These are phyloP conservation scores for Natator depressus DNA, from an alignment of 2,113 vertebrate genomes.

Conservation along the genomic window DNA sequence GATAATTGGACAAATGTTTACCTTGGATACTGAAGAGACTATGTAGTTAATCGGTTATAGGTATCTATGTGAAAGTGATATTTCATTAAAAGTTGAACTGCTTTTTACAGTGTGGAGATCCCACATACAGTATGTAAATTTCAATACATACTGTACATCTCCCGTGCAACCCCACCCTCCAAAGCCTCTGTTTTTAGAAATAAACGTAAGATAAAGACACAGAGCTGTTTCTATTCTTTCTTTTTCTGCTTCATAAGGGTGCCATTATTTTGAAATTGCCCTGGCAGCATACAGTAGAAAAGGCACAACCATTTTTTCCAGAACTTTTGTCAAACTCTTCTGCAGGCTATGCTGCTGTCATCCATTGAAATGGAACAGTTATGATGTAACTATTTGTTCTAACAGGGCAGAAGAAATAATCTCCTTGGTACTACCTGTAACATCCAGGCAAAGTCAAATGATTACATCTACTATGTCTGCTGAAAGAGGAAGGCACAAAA, in stretches of 20 bases:
- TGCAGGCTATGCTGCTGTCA: not conserved
- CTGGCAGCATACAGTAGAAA: not conserved
- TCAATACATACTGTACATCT: not conserved
- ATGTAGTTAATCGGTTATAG: accelerated
- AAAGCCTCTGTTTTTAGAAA: not conserved
- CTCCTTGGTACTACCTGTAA: not conserved
- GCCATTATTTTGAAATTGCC: not conserved
- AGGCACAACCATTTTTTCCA: not conserved
- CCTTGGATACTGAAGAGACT: not conserved
- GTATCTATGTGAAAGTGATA: not conserved
- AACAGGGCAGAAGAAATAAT: not conserved
- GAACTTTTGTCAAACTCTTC: not conserved
- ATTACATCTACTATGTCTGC: not conserved
- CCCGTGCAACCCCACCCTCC: accelerated
- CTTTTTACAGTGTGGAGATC: not conserved
- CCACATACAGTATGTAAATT: not conserved
- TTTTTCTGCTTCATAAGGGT: not conserved
- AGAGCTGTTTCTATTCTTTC: not conserved
- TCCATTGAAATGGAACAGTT: not conserved
- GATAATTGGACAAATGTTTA: not conserved
- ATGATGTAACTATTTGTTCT: not conserved
- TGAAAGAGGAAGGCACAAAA: not conserved
- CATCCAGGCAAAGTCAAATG: not conserved
- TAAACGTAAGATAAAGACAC: not conserved
- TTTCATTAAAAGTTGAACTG: not conserved